Conservation (phyloP, 2,113 vertebrate genomes). For the Naja naja region DNA sequence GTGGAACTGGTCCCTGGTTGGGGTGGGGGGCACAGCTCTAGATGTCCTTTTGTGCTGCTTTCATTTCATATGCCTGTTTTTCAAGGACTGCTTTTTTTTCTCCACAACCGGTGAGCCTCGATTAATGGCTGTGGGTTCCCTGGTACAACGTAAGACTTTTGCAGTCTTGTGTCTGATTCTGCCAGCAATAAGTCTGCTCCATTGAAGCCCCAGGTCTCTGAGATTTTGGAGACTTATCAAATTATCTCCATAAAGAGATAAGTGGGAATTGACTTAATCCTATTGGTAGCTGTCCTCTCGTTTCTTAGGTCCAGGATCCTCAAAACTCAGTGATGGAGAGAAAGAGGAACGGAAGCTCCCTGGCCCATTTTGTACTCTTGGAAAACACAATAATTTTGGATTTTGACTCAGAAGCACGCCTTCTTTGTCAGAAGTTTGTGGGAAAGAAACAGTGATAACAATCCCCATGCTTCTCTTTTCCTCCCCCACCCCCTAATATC, state of each 20-base stretch:
- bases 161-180: constrained; percentile 38
- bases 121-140: constrained; percentile 43
- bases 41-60: constrained; percentile 3
- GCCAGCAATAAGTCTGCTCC: constrained; percentile 51
- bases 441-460: background rate
- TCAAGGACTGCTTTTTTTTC: constrained; percentile 25
- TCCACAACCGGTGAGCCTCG: background rate
- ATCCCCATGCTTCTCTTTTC: background rate
- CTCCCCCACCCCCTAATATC: no score
- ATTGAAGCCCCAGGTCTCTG: constrained; percentile 61
- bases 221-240: constrained; percentile 50
- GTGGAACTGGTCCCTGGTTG: no score
- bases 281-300: constrained; percentile 47
- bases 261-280: constrained; percentile 58
- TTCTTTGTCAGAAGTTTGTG: background rate
- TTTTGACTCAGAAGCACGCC: background rate
- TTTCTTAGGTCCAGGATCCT: constrained; percentile 45
- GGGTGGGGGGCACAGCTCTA: background rate
- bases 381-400: background rate
- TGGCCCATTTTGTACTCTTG: constrained; percentile 20
- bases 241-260: constrained; percentile 57
- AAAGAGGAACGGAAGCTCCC: constrained; percentile 26
- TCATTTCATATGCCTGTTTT: background rate
- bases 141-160: constrained; percentile 35
- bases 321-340: constrained; percentile 24